Evolutionary conservation across 1,140 invertebrate species (phyloP), one percentile per base, ranked within the genome.

Genomic region (Aphelenchoides fujianensis): DNA sequence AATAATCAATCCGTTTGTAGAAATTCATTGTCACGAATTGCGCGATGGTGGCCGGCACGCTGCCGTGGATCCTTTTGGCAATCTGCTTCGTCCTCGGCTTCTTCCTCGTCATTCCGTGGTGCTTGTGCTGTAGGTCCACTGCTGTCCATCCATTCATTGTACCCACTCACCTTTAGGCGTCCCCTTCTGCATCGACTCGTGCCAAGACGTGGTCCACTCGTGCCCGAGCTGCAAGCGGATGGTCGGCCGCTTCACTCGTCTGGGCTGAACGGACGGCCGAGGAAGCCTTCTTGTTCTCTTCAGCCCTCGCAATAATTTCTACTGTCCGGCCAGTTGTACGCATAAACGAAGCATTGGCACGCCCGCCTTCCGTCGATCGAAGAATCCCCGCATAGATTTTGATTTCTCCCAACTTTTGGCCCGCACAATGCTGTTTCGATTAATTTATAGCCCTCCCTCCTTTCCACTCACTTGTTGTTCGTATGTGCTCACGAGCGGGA

Each of bases 211-310:
- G n/a, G 36, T 76, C 7, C 80, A 82, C 57, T 70, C 70, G 1
- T 82, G 80, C 71, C 80, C 82, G 19, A 74, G 72, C 3, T 82
- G 80, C 75, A 82, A 84, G 66, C 77, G 79, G 1, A 55, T 68
- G 19, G 35, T 82, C 28, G 80, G 80, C 0, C 74, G 79, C 9
- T 82, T 80, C 68, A 72, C 70, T 55, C 80, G 79, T 35, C 55
- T 81, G 3, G 72, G 62, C 67, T 59, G 28, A 54, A 1, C 16
- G n/a, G n/a, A n/a, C n/a, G n/a, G n/a, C n/a, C n/a, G n/a, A n/a
- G n/a, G n/a, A n/a, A n/a, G n/a, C n/a, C n/a, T n/a, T n/a, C n/a
- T n/a, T n/a, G n/a, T n/a, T n/a, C n/a, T n/a, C n/a, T n/a, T n/a
- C n/a, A n/a, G n/a, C n/a, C n/a, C n/a, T n/a, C n/a, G n/a, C n/a